Evolutionary conservation across 2,113 vertebrate genomes (phyloP).

Genomic region (Nothoprocta pentlandii): DNA sequence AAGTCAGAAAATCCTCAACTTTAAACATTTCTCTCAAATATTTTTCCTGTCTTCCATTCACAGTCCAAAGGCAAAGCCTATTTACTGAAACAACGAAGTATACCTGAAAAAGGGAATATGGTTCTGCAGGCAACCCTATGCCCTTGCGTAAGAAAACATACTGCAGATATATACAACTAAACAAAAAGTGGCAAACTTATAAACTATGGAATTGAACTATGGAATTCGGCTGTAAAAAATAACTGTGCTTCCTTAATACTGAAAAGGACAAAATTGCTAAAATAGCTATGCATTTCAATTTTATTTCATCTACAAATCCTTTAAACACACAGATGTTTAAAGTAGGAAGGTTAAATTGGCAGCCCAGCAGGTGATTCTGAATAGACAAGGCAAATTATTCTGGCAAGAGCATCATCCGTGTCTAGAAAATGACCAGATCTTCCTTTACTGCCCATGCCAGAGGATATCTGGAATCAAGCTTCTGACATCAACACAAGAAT

Average conservation of each 20-base stretch:
- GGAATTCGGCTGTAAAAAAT: not conserved
- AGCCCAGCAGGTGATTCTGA: not conserved
- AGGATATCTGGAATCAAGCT: not conserved
- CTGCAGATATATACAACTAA: not conserved
- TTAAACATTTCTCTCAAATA: not conserved
- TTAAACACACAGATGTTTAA: not conserved
- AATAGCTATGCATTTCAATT: not conserved
- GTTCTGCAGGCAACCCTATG: not conserved
- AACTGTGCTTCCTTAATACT: not conserved
- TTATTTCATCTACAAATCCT: not conserved
- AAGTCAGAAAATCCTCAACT: not conserved
- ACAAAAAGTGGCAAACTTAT: not conserved
- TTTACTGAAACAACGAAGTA: not conserved
- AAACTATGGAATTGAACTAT: not conserved
- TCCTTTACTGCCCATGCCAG: not conserved
- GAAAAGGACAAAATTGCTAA: not conserved
- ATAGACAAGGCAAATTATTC: not conserved
- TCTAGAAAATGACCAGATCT: not conserved
- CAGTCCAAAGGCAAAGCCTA: not conserved
- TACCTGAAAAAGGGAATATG: not conserved
- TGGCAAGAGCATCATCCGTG: not conserved
- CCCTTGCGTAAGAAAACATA: not conserved
- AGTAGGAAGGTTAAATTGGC: not conserved
- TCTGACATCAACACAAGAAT: not conserved
- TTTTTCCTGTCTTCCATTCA: not conserved